Evolutionary conservation across 2,888 invertebrate species (phyloP).

Genomic region (Dynastes tityus): DNA sequence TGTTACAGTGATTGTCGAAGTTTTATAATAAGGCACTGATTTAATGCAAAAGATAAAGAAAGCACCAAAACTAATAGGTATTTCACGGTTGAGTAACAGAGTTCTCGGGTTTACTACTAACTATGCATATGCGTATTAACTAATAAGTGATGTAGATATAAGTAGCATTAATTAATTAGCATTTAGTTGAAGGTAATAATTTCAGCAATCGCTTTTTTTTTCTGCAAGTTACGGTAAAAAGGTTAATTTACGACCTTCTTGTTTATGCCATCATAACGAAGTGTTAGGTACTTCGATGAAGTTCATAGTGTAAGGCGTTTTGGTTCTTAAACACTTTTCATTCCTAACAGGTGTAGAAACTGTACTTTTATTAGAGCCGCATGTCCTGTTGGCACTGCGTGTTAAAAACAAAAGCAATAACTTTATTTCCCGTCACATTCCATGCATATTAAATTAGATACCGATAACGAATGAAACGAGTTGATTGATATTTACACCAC

Average conservation of each 20-base stretch:
- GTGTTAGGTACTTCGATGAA: background rate
- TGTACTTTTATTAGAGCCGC: constrained; percentile 44
- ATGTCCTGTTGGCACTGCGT: constrained; percentile 40
- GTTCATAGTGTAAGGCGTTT: constrained; percentile 18
- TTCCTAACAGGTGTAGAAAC: constrained; percentile 41
- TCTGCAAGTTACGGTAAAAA: constrained; percentile 19
- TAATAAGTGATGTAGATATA: background rate
- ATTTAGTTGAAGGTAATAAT: background rate
- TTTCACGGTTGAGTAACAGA: background rate
- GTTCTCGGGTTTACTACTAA: background rate
- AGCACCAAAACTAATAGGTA: too few species aligned
- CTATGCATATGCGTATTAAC: background rate
- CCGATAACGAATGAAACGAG: constrained; percentile 15
- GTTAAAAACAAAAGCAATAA: constrained; percentile 44
- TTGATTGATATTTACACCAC: constrained; percentile 24
- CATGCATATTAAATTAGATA: constrained; percentile 38
- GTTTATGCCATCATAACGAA: constrained; percentile 5
- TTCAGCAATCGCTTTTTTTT: background rate
- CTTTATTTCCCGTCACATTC: constrained; percentile 46
- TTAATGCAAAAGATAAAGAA: too few species aligned
- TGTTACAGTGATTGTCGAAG: too few species aligned
- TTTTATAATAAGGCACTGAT: too few species aligned
- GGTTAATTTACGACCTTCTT: constrained; percentile 13
- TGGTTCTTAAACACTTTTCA: constrained; percentile 14
- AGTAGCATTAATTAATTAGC: background rate